Evolutionary conservation across 2,888 invertebrate species (phyloP), one percentile per base, ranked within the genome.

Genomic region (Lasioglossum pauxillum): DNA sequence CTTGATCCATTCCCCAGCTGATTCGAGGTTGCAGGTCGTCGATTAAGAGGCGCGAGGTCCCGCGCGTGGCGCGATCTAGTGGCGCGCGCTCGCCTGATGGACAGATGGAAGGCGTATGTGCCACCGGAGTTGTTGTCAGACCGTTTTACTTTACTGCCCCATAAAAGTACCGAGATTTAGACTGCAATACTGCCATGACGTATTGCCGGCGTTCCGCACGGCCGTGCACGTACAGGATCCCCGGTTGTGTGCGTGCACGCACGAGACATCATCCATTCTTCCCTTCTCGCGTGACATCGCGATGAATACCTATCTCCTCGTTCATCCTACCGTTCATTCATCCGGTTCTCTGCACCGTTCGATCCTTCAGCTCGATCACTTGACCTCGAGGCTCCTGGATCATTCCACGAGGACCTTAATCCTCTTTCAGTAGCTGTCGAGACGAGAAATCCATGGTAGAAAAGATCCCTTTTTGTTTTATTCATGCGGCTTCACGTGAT

Each of bases 81-180:
- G 86, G 82, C 90, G 82, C 38, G 67, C 81, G 85, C 69, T 83
- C 85, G 79, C 67, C 75, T 79, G 89, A 84, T 83, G 83, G 82
- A 86, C 89, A 90, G 88, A 91, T 86, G 86, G 91, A 91, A 90
- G 87, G 89, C 91, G 91, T 90, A 88, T 90, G 82, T 90, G 89
- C 88, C 89, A 89, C 85, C 90, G 88, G 90, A 92, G 93, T 94
- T 94, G 94, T 94, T 95, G 95, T 95, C 94, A 93, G 94, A 94
- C 93, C 95, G 94, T 95, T 95, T 95, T 95, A 95, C 94, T 95
- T 95, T 95, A 95, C 93, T 94, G 93, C 94, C 85, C 94, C 94
- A 95, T 95, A 95, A 95, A 95, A 94, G 94, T 94, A 94, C 95
- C 92, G 94, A 94, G 94, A 94, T 94, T 94, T 94, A 94, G 94